These are phyloP conservation scores for Tetraneura akinire DNA, from an alignment of 1,140 invertebrate species.

Conservation along the genomic window DNA sequence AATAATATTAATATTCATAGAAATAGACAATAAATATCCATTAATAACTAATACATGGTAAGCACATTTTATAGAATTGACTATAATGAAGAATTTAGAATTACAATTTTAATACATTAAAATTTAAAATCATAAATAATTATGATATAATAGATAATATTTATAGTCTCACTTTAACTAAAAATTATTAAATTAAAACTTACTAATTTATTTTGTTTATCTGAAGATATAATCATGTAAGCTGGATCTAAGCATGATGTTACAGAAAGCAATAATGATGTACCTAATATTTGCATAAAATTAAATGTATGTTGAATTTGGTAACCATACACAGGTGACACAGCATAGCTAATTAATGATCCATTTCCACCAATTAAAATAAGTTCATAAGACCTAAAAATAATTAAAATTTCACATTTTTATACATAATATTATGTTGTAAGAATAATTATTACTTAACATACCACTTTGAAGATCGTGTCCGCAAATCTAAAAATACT, in stretches of 20 bases:
- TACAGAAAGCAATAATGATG: slow-evolving; percentile 18
- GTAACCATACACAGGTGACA: slow-evolving; percentile 39
- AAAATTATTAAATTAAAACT: not conserved
- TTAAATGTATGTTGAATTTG: slow-evolving; percentile 47
- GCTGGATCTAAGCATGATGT: slow-evolving; percentile 34
- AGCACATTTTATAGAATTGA: too few species aligned
- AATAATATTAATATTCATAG: too few species aligned
- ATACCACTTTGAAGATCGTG: slow-evolving; percentile 43
- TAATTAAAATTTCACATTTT: not conserved
- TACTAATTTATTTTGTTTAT: slow-evolving; percentile 40
- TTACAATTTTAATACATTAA: too few species aligned
- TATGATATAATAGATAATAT: too few species aligned
- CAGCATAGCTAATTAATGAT: slow-evolving; percentile 42
- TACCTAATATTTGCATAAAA: slow-evolving; percentile 34
- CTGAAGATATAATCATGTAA: slow-evolving; percentile 29
- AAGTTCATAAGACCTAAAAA: slow-evolving; percentile 41
- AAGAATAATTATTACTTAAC: too few species aligned
- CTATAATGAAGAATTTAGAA: too few species aligned
- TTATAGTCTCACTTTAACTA: too few species aligned
- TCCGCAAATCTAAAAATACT: slow-evolving; percentile 31
- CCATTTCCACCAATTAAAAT: slow-evolving; percentile 49
- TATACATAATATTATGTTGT: not conserved
- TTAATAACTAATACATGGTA: too few species aligned
- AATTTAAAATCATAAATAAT: too few species aligned
- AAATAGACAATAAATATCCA: too few species aligned